Conservation (phyloP, 2,888 invertebrate genomes). For the Brachyopa scutellaris region DNA sequence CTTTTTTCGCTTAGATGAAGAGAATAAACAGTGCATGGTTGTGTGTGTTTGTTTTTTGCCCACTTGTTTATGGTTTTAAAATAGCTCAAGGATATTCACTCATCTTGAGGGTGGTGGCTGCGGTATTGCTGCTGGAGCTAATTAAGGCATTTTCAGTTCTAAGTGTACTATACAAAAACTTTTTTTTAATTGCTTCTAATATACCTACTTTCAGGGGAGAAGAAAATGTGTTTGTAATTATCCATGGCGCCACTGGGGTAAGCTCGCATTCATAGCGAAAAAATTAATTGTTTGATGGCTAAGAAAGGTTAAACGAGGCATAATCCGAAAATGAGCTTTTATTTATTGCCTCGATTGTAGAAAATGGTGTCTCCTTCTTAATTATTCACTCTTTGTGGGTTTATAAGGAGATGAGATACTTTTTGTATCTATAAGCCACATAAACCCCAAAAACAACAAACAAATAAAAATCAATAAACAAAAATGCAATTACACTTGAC, state of each 20-base stretch:
- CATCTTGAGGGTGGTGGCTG: background rate
- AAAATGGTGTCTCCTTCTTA: background rate
- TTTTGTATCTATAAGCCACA: no score
- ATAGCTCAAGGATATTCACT: conserved; percentile 40
- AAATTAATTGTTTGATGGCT: conserved; percentile 1
- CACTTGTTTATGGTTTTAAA: conserved; percentile 52
- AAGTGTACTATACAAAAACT: conserved; percentile 47
- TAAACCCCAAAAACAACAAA: no score
- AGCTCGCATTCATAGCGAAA: conserved; percentile 14
- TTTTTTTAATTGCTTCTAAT: conserved; percentile 65
- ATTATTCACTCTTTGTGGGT: background rate
- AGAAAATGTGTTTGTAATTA: conserved; percentile 49
- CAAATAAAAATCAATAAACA: conserved; percentile 21
- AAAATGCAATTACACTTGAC: conserved; percentile 21
- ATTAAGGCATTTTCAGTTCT: conserved; percentile 64
- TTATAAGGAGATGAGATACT: background rate
- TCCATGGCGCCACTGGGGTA: conserved; percentile 24
- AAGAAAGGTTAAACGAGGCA: conserved; percentile 18
- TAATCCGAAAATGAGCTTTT: conserved; percentile 2
- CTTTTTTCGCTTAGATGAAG: conserved; percentile 1
- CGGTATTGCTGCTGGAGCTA: conserved; percentile 35
- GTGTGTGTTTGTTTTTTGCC: conserved; percentile 48
- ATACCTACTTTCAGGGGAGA: conserved; percentile 7
- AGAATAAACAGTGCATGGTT: conserved; percentile 7
- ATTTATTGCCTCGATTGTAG: background rate